Percentiles rank a stretch among this genome's conserved stretches.
phyloP scores from a whole-genome alignment of 2,888 invertebrate species.

The Napeogenes inachia region DNA sequence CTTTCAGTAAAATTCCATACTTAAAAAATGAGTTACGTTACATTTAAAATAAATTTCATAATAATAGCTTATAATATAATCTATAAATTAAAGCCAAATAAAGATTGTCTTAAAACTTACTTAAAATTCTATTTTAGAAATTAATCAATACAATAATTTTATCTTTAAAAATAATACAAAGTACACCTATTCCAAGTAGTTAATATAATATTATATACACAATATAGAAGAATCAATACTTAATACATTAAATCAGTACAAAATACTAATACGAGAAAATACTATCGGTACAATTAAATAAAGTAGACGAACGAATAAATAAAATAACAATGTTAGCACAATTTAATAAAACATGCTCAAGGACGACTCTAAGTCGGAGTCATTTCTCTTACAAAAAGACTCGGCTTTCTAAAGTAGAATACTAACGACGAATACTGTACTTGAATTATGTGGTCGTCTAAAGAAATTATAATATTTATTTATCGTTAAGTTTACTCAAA shows the following conservation, averaged over 20 bases:
- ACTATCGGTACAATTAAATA: not conserved
- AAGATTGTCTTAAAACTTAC: no score
- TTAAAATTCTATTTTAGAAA: no score
- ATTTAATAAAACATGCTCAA: constrained; percentile 5
- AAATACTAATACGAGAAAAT: not conserved
- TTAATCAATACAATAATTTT: no score
- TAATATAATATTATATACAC: no score
- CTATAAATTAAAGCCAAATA: no score
- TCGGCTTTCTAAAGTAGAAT: not conserved
- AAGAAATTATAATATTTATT: constrained; percentile 1
- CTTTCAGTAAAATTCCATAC: no score
- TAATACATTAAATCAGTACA: not conserved
- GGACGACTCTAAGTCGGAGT: constrained; percentile 2
- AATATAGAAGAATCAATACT: not conserved
- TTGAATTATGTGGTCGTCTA: not conserved
- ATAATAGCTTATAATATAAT: no score
- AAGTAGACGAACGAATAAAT: not conserved
- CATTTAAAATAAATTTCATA: no score
- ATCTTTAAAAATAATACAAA: no score
- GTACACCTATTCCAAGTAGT: no score
- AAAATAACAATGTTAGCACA: constrained; percentile 1
- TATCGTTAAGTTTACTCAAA: no score
- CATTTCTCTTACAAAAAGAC: constrained; percentile 1
- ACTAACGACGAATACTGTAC: not conserved
- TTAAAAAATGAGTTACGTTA: no score